phyloP scores from a whole-genome alignment of 2,888 invertebrate genomes.

The Emmelina monodactyla region DNA sequence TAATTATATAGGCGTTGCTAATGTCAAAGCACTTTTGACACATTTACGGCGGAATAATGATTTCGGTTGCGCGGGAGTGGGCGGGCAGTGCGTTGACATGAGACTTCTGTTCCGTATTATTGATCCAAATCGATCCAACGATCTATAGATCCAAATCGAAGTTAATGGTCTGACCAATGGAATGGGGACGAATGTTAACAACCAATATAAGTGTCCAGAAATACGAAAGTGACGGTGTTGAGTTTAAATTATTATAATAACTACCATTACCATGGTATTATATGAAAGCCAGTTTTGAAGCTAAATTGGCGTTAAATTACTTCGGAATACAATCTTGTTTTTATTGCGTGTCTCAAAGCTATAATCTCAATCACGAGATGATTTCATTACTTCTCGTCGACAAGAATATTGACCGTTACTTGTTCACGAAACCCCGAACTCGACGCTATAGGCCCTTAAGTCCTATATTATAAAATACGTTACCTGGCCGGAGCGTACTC shows the following conservation, averaged over 20 bases:
- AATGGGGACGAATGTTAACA: background rate
- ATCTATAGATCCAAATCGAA: slow-evolving; percentile 30
- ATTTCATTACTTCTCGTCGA: no score
- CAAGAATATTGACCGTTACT: background rate
- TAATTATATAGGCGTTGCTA: no score
- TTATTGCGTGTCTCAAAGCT: no score
- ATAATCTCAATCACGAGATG: no score
- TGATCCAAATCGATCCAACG: slow-evolving; percentile 43
- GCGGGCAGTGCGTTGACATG: slow-evolving; percentile 44
- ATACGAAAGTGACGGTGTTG: no score
- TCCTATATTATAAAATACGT: slow-evolving; percentile 23
- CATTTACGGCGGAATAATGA: slow-evolving; percentile 13
- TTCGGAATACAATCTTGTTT: no score
- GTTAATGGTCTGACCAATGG: slow-evolving; percentile 20
- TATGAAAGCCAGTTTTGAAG: no score
- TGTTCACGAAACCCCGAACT: background rate
- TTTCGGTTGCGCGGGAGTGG: slow-evolving; percentile 10
- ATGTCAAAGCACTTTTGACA: slow-evolving; percentile 15
- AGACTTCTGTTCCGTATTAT: slow-evolving; percentile 40
- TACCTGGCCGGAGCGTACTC: slow-evolving; percentile 53
- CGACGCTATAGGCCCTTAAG: slow-evolving; percentile 34
- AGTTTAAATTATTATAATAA: no score
- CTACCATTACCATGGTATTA: no score
- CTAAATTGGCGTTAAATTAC: no score
- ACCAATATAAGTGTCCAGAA: background rate